Percentiles rank a stretch among this genome's conserved stretches.
Conservation (phyloP, 2,797 vertebrate genomes). For the Geotrypetes seraphini region DNA sequence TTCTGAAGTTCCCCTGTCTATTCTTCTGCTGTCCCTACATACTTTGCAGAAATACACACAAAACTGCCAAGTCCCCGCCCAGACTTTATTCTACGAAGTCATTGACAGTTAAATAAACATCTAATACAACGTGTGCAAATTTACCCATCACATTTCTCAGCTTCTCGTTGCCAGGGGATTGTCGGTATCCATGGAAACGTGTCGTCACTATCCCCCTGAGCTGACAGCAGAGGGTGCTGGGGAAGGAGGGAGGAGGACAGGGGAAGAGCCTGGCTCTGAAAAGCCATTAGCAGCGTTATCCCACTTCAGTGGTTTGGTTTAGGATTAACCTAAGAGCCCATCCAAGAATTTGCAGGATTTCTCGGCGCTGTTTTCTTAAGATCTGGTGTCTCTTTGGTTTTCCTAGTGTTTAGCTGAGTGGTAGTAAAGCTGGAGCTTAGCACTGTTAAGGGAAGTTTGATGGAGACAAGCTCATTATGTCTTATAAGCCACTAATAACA, state of each 20-base stretch:
- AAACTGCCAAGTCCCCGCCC: neutral
- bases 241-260: neutral
- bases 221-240: neutral
- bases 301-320: too few species aligned
- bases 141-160: slow-evolving; percentile 13
- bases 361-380: slow-evolving; percentile 1
- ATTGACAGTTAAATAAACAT: slow-evolving; percentile 8
- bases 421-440: slow-evolving; percentile 18
- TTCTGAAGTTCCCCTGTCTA: neutral
- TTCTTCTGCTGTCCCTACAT: neutral
- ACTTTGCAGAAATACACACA: too few species aligned
- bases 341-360: slow-evolving; percentile 12
- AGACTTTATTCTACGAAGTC: neutral
- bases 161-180: slow-evolving; percentile 29
- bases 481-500: slow-evolving; percentile 41
- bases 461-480: slow-evolving; percentile 47
- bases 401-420: slow-evolving; percentile 22
- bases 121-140: slow-evolving; percentile 1
- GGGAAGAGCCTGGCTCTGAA: too few species aligned
- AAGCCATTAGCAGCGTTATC: too few species aligned
- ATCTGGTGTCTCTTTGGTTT: slow-evolving; percentile 16
- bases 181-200: slow-evolving; percentile 40
- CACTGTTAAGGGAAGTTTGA: slow-evolving; percentile 13
- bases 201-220: slow-evolving; percentile 11
- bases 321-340: neutral